Conservation (phyloP, 2,888 invertebrate species). For the Amblyjoppa fuscipennis region DNA sequence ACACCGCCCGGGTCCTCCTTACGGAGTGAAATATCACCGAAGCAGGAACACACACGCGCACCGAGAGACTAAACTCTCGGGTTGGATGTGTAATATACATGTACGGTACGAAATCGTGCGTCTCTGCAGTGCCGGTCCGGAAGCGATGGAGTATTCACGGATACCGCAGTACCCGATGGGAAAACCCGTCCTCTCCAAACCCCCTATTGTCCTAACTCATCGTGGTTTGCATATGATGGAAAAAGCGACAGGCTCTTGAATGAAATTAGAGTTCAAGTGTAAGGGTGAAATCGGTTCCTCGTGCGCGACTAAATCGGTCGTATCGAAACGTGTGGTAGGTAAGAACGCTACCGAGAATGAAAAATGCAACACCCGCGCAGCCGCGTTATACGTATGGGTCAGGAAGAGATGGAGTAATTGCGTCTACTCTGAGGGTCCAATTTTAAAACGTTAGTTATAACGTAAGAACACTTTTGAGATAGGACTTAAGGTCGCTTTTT, state of each 20-base stretch:
- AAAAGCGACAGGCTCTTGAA: constrained; percentile 43
- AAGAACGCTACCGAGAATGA: background rate
- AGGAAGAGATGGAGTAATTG: background rate
- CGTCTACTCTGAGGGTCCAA: no score
- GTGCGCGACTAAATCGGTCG: background rate
- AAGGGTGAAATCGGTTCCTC: constrained; percentile 28
- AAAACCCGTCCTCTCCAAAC: background rate
- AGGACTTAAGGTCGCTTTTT: no score
- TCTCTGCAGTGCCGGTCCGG: constrained; percentile 36
- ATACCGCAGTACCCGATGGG: constrained; percentile 40
- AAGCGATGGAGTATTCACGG: constrained; percentile 50
- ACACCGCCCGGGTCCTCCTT: constrained; percentile 49
- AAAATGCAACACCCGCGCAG: background rate
- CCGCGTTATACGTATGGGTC: background rate
- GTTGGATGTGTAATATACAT: constrained; percentile 31
- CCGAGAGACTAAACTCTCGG: constrained; percentile 40
- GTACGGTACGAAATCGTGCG: constrained; percentile 39
- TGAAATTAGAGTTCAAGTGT: constrained; percentile 55
- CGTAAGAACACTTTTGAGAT: no score
- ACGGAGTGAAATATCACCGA: constrained; percentile 70
- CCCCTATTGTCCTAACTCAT: constrained; percentile 37
- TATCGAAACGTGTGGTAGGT: background rate
- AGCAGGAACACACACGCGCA: constrained; percentile 48
- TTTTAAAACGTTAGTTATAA: no score
- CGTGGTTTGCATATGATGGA: constrained; percentile 39